Base-by-base conservation (phyloP, 2,888 invertebrate species). In the Gandaritis pyraliata region DNA sequence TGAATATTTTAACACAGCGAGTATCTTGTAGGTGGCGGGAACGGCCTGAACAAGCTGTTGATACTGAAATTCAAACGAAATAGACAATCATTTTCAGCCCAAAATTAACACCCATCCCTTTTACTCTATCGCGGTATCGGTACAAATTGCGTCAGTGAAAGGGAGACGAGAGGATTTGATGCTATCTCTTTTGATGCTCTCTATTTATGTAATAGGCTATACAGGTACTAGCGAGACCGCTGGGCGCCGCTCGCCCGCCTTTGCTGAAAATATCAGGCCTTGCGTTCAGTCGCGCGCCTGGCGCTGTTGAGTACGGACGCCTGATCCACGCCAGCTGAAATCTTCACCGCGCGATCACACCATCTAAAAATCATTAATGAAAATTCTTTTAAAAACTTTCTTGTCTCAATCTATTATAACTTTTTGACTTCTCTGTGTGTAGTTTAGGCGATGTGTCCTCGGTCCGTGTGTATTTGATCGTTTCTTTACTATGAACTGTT, bases 201-300 rank as follows among this genome's bases (percentile, higher is more conserved):
- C 75, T 70, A 75, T 59, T 66, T 59, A 68, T 60, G 61, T 72
- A 66, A 67, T 74, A 70, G 70, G 57, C 72, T 66, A 50, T 68
- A 69, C 63, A 64, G 64, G 59, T 78, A 86, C 85, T 84, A 85
- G 81, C 62, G 79, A 88, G 88, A 88, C 88, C 72, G 88, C 86
- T 80, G 77, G 87, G 83, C 88, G 87, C 83, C 86, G 63, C 69
- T 64, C 63, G 67, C 69, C 68, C 70, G 58, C 57, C 56, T 52
- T 53, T 49, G 49, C 66, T 64, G 65, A 65, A 45, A 46, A 66
- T 62, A 62, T 68, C 68, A 65, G 68, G 46, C 57, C 33, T 58
- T 68, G 66, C 29, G 11, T 50, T 65, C 82, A 88, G 89, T 88
- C 81, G 88, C 87, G 88, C 83, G 80, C 71, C 71, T 64, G 66